A percentile compares a stretch with the other conserved stretches of the same genome.
Conservation (phyloP, 2,888 invertebrate species). For the Timema cristinae region DNA sequence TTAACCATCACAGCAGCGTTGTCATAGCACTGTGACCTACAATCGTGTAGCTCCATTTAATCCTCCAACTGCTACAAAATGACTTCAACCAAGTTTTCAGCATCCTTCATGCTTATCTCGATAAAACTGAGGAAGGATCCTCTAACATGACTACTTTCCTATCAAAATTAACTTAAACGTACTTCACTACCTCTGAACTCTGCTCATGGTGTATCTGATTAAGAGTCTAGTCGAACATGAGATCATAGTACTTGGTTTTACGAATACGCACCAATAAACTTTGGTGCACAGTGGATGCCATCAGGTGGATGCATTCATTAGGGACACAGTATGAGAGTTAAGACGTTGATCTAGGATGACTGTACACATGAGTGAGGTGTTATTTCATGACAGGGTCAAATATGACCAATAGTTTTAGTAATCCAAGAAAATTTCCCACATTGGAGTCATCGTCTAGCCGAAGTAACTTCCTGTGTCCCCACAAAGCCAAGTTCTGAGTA, state of each 20-base stretch:
- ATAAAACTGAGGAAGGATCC: slow-evolving; percentile 35
- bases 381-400: slow-evolving; percentile 21
- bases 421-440: slow-evolving; percentile 14
- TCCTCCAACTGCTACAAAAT: no score
- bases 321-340: slow-evolving; percentile 23
- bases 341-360: slow-evolving; percentile 20
- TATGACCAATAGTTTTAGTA: slow-evolving; percentile 21
- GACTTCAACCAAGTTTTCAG: slow-evolving; percentile 26
- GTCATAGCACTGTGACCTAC: no score
- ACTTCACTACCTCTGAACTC: slow-evolving; percentile 27
- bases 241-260: slow-evolving; percentile 32
- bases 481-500: slow-evolving; percentile 6
- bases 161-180: slow-evolving; percentile 31
- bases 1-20: no score
- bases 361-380: slow-evolving; percentile 19
- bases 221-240: slow-evolving; percentile 34
- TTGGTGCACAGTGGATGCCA: slow-evolving; percentile 9
- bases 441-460: background rate
- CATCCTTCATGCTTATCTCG: slow-evolving; percentile 33
- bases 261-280: slow-evolving; percentile 31
- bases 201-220: slow-evolving; percentile 31
- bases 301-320: slow-evolving; percentile 23
- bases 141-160: slow-evolving; percentile 31
- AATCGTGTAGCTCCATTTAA: no score
- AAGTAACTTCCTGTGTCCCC: slow-evolving; percentile 1